phyloP scores from a whole-genome alignment of 1,140 invertebrate genomes.

The Aphelenchoides fujianensis region DNA sequence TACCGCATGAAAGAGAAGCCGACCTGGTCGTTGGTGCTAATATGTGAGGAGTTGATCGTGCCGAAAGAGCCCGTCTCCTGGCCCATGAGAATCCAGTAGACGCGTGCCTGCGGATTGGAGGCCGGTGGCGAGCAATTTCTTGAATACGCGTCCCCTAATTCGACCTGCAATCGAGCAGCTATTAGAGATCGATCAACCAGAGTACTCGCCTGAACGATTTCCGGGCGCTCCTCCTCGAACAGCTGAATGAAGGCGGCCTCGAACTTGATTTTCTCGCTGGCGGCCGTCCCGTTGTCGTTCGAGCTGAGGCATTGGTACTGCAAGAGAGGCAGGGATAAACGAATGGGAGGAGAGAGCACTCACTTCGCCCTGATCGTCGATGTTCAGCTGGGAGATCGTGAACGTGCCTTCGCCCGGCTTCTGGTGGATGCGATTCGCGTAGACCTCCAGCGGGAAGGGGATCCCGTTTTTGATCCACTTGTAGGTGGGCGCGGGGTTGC shows the following conservation, averaged over 20 bases:
- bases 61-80: constrained; percentile 50
- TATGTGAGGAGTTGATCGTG: constrained; percentile 58
- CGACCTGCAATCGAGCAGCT: constrained; percentile 44
- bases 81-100: constrained; percentile 58
- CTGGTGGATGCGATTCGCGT: constrained; percentile 86
- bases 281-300: constrained; percentile 88
- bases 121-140: constrained; percentile 52
- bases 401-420: constrained; percentile 88
- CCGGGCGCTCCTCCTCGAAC: not conserved
- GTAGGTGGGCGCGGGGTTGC: constrained; percentile 67
- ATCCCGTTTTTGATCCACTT: constrained; percentile 93
- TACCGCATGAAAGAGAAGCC: constrained; percentile 24
- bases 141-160: constrained; percentile 55
- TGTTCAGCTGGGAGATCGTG: constrained; percentile 64
- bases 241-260: constrained; percentile 71
- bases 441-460: constrained; percentile 79
- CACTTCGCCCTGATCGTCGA: constrained; percentile 66
- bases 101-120: constrained; percentile 50
- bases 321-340: no score
- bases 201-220: constrained; percentile 1
- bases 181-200: no score
- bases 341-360: no score
- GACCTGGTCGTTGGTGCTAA: constrained; percentile 62
- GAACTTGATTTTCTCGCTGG: constrained; percentile 88
- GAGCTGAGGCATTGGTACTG: constrained; percentile 94